Base-by-base conservation (phyloP, 2,113 vertebrate species). In the Rhabdornis inornatus region DNA sequence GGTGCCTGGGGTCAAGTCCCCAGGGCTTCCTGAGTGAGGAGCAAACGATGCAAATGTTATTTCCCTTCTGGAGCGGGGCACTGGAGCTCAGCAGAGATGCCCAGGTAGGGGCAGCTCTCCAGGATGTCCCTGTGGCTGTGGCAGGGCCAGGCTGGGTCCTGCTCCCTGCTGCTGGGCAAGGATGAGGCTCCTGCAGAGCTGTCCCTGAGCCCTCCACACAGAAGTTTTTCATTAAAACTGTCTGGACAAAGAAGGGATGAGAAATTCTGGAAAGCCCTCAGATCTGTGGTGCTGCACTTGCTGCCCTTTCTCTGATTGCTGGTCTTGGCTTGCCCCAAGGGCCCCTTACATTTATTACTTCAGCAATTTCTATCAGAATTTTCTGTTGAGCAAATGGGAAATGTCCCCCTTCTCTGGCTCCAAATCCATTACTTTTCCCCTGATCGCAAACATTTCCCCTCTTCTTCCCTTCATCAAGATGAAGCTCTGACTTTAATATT, bases 191-290 rank as follows among this genome's bases (percentile, higher is more conserved):
- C 76, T 47, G 60, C 28, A 15, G 11, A 59, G 47, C 22, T 74
- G 30, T 14, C 55, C 70, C 28, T 1, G 33, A 13, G 23, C 3
- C 6, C 44, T 40, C 49, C 45, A 50, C 18, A 1, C 0, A 0
- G 10, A n/a, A 21, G 2, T 2, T 71, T 44, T 15, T 37, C 15
- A 33, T 39, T 11, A 14, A 39, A 89, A n/a, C 20, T 16, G 0
- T 35, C n/a, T 37, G 40, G 27, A 23, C 39, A 66, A 55, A 49
- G 63, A 24, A 2, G 4, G 5, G 11, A 35, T 74, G 6, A 50
- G 57, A 39, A 87, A 55, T 57, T 53, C 31, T 61, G 61, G 66
- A 18, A 68, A 14, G 24, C 16, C 16, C 35, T 59, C 30, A 24
- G 71, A 37, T 47, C 15, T 45, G 8, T 15, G n/a, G 45, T 18